Evolutionary conservation across 2,113 vertebrate species (phyloP), one percentile per base, ranked within the genome.

Genomic region (Acinonyx jubatus): DNA sequence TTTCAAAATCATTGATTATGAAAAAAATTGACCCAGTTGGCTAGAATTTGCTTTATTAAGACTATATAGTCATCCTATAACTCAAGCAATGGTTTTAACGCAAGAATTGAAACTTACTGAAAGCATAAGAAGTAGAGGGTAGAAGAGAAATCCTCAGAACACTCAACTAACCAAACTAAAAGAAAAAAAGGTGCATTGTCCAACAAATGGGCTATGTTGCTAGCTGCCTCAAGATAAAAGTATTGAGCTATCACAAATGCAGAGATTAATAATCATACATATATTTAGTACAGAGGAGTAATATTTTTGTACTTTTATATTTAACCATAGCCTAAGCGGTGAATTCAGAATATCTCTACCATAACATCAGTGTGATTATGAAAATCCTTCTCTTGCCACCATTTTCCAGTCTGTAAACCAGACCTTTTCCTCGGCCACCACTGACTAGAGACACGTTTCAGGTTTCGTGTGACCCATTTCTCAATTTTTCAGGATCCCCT

Each of bases 61-160:
- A 85, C 21, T 57, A 55, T 1, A 48, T 4, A 76, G 31, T 83
- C 25, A 94, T 61, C 55, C 83, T 19, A 68, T 8, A 80, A 80
- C 3, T 96, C 36, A 88, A 89, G 57, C 61, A 96, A 65, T 68
- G 38, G 88, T 76, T 93, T 74, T 84, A 96, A 94, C 10, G 48
- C 25, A 71, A 94, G 1, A 94, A 82, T 63, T 14, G 16, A 91
- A 96, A 66, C 25, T 36, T 82, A 61, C 63, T 13, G n/a, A 52
- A 88, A 94, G 15, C 14, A 18, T 38, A 89, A 71, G 29, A 66
- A 91, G 93, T 76, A 48, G 41, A 31, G 29, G 18, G n/a, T 10
- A 15, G 21, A 74, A 16, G 16, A 3, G 19, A 89, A 91, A 79
- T 65, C 21, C 31, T 84, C 14, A 55, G 52, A 82, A n/a, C 23